These are phyloP conservation scores for Drosophila lutescens DNA, from an alignment of 2,888 invertebrate species.

Conservation along the genomic window DNA sequence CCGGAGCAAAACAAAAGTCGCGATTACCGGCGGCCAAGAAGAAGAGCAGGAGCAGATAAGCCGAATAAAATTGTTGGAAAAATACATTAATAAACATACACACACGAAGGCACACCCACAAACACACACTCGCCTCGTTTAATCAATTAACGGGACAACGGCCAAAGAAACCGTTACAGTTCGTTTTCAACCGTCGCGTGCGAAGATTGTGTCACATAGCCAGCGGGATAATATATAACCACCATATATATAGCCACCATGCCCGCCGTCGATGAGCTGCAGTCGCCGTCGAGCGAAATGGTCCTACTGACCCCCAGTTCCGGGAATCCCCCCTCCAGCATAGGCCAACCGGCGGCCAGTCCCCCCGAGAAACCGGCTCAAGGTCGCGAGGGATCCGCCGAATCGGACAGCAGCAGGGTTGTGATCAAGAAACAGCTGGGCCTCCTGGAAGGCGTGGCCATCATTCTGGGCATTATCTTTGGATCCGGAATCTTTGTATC, in stretches of 20 bases:
- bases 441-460: slow-evolving; percentile 95
- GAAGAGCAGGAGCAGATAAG: slow-evolving; percentile 54
- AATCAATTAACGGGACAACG: slow-evolving; percentile 72
- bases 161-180: slow-evolving; percentile 33
- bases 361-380: slow-evolving; percentile 18
- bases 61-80: slow-evolving; percentile 29
- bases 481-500: slow-evolving; percentile 98
- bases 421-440: slow-evolving; percentile 95
- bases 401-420: slow-evolving; percentile 84
- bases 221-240: slow-evolving; percentile 26
- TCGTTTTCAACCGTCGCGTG: slow-evolving; percentile 55
- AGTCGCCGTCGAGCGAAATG: slow-evolving; percentile 83
- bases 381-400: slow-evolving; percentile 68
- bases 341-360: slow-evolving; percentile 16
- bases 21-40: slow-evolving; percentile 64
- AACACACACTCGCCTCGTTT: slow-evolving; percentile 50
- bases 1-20: slow-evolving; percentile 67
- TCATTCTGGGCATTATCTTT: slow-evolving; percentile 96
- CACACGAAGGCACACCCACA: slow-evolving; percentile 21
- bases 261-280: slow-evolving; percentile 69
- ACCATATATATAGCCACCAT: slow-evolving; percentile 63
- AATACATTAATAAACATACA: slow-evolving; percentile 23
- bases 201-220: slow-evolving; percentile 35
- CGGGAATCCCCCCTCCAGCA: slow-evolving; percentile 65
- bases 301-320: slow-evolving; percentile 82